Evolutionary conservation across 2,888 invertebrate genomes (phyloP), one percentile per base, ranked within the genome.

Genomic region (Napeogenes inachia): DNA sequence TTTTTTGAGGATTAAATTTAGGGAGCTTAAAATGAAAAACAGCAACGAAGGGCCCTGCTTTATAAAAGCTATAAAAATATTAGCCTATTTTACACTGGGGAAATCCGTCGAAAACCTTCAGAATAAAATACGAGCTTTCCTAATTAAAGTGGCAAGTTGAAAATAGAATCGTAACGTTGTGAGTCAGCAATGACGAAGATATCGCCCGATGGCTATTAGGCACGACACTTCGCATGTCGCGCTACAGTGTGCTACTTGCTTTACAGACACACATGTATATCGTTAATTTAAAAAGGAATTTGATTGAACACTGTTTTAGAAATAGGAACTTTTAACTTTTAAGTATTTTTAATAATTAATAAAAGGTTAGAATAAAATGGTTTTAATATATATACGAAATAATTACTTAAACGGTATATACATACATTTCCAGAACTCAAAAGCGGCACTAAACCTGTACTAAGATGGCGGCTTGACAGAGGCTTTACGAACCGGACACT

Each of bases 181-280:
- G 61, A 66, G 64, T 63, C 61, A 66, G 59, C 57, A 45, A 35
- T 42, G 57, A 50, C 50, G 60, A 55, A 54, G 45, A 55, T 45
- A 54, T 45, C 10, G n/a, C 54, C 45, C 38, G 55, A 64, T 61
- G 55, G 62, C 30, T 30, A 38, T 47, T 45, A 30, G 53, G 53
- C 66, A 66, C 66, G 66, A 47, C 46, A 66, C 42, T 13, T 63
- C 45, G 61, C 63, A 59, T 66, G 65, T 45, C 54, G 4, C 30
- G 3, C 33, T n/a, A 60, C 56, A 53, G 62, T 59, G 56, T 47
- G 57, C 50, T 13, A 50, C 30, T 4, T 30, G 42, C 45, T 32
- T 50, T 21, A 57, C n/a, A 56, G 47, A 50, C 47, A 55, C 47
- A 47, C 35, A 45, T 50, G 45, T 5, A 35, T 47, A 45, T 12